Conservation (phyloP, 2,888 invertebrate species). For the Ormia ochracea region DNA sequence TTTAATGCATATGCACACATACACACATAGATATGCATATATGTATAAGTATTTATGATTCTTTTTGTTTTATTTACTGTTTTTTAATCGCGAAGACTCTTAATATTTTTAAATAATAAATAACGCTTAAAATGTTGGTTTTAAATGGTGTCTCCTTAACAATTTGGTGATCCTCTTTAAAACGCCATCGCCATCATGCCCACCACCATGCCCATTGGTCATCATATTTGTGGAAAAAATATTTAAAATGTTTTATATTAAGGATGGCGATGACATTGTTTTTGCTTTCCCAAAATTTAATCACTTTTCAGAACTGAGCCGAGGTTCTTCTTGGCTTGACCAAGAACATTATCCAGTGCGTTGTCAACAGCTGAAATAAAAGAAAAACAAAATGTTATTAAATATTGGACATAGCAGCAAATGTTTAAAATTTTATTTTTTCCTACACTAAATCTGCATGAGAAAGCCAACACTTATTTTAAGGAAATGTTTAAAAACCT, state of each 20-base stretch:
- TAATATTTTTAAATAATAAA: slow-evolving; percentile 43
- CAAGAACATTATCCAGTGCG: slow-evolving; percentile 72
- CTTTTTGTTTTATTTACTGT: slow-evolving; percentile 14
- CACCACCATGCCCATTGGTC: too few species aligned
- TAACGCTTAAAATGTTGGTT: slow-evolving; percentile 29
- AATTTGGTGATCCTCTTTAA: slow-evolving; percentile 24
- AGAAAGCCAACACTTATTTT: too few species aligned
- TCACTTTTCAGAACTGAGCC: slow-evolving; percentile 70
- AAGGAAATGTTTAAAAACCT: not conserved
- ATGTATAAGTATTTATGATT: not conserved
- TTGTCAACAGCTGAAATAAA: slow-evolving; percentile 72
- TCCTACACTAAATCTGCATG: too few species aligned
- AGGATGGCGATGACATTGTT: too few species aligned
- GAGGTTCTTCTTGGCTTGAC: slow-evolving; percentile 70
- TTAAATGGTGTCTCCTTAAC: not conserved
- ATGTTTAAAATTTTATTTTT: too few species aligned
- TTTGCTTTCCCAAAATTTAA: slow-evolving; percentile 57
- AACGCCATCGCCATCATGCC: not conserved
- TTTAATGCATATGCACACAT: not conserved
- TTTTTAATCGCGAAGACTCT: slow-evolving; percentile 18
- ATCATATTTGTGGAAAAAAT: too few species aligned
- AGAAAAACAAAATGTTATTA: slow-evolving; percentile 10
- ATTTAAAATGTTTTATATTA: too few species aligned
- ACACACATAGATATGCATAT: not conserved
- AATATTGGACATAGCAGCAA: not conserved